phyloP scores from a whole-genome alignment of 2,113 vertebrate genomes.

The Mus spicilegus region DNA sequence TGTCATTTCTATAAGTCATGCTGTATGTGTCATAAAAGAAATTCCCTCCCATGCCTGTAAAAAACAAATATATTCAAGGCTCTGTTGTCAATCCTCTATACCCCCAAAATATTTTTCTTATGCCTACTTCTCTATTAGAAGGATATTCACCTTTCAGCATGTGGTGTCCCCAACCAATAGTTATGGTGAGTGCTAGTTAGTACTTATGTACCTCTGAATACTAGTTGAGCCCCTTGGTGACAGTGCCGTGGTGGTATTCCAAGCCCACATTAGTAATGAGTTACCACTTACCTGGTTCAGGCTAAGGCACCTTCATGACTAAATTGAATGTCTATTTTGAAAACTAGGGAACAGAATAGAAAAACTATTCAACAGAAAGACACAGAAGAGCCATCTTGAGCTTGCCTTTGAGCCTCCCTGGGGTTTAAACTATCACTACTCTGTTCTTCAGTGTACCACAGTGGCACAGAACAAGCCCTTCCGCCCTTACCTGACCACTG shows the following conservation, averaged over 20 bases:
- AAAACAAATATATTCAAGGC: background rate
- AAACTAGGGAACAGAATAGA: background rate
- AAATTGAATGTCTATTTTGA: conserved; percentile 11
- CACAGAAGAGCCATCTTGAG: background rate
- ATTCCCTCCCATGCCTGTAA: background rate
- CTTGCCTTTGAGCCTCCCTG: background rate
- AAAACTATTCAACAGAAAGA: background rate
- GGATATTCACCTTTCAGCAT: conserved; percentile 8
- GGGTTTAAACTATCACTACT: background rate
- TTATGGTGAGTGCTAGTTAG: background rate
- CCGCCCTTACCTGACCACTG: background rate
- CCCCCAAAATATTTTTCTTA: background rate
- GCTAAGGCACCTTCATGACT: conserved; percentile 3
- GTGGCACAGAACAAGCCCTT: background rate
- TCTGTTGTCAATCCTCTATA: background rate
- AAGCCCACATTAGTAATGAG: background rate
- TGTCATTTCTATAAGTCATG: background rate
- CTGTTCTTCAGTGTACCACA: background rate
- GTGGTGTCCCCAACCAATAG: background rate
- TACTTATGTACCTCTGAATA: background rate
- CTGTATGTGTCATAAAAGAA: conserved; percentile 9
- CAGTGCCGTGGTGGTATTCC: conserved; percentile 5
- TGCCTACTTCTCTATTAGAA: background rate
- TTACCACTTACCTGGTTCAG: background rate
- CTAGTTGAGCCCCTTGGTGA: background rate